Evolutionary conservation across 2,797 vertebrate genomes (phyloP).

Genomic region (Brachyalestes nurse): DNA sequence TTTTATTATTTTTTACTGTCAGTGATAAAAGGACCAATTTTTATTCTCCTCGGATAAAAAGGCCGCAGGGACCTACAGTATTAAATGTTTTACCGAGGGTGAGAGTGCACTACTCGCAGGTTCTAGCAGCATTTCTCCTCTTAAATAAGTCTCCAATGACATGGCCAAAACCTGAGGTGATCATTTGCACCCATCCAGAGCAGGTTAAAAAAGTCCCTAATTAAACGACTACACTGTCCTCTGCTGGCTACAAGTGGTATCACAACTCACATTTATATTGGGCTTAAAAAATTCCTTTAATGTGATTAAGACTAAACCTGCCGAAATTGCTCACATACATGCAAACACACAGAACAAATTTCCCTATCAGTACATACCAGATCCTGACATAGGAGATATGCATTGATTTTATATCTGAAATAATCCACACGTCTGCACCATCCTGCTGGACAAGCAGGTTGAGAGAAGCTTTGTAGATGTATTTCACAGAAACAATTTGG

Average conservation of each 20-base stretch:
- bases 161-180: neutral
- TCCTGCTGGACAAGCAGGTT: no score
- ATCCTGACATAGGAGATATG: no score
- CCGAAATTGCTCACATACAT: no score
- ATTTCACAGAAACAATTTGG: no score
- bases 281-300: neutral
- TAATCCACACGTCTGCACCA: no score
- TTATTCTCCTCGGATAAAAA: neutral
- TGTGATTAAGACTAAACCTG: neutral
- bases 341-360: no score
- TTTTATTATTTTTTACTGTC: no score
- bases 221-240: neutral
- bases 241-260: slow-evolving; percentile 3
- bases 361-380: no score
- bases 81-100: neutral
- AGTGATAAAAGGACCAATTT: neutral
- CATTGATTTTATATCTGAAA: no score
- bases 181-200: neutral
- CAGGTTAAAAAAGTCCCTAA: neutral
- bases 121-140: neutral
- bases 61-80: neutral
- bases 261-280: neutral
- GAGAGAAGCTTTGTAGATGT: no score
- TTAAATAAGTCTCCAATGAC: neutral
- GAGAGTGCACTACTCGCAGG: no score